Base-by-base conservation (phyloP, 2,888 invertebrate species). In the Eudasyphora cyanicolor region DNA sequence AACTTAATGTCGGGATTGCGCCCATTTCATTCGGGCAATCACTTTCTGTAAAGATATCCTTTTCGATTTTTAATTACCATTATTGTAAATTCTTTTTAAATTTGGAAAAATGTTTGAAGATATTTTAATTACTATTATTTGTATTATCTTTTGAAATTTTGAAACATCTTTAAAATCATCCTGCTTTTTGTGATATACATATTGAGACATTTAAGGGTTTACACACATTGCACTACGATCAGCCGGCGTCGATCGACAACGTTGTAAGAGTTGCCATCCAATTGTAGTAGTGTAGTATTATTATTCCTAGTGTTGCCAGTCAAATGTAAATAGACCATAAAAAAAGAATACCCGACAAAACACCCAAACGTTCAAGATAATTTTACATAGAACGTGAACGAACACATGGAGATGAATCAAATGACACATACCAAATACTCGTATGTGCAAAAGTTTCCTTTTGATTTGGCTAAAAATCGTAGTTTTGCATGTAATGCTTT, bases 401-500 rank as follows among this genome's bases (percentile, higher is more conserved):
- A 75, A 60, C 64, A 35, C 32, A 51, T 27, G 19, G 21, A 54
- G 29, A 29, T 57, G 67, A 62, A 60, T 17, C 49, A 82, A 60
- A 78, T 27, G 12, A 21, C 2, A n/a, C 42, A 70, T 35, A 42
- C 73, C n/a, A n/a, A n/a, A n/a, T n/a, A n/a, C n/a, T 35, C 27
- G 45, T 24, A 57, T 27, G 27, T 57, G 27, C 8, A 27, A 57
- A n/a, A 49, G 4, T 38, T 57, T 64, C 60, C 45, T 35, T n/a
- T 76, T 85, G 54, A 69, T 78, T 84, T 81, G 78, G 78, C 79
- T 74, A 71, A 51, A 79, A 77, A 64, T 14, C 82, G 84, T 80
- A 86, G 77, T 87, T 86, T 86, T 85, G 87, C 87, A 87, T 87
- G 82, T 69, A 87, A 87, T 87, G 88, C 87, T 88, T 88, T 86